phyloP scores from a whole-genome alignment of 2,888 invertebrate genomes.

The Pandemis cinnamomeana region DNA sequence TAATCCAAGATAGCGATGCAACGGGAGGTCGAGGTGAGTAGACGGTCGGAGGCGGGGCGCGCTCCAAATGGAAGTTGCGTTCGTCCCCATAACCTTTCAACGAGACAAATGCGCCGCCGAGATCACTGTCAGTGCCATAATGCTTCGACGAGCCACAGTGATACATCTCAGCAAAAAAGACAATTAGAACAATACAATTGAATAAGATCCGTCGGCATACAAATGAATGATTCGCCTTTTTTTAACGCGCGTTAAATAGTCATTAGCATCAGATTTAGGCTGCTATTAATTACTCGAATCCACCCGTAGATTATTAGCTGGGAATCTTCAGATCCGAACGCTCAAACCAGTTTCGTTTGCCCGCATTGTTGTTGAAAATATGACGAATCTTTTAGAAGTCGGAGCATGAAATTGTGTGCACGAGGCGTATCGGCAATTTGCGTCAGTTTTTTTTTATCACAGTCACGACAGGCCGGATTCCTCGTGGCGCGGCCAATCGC shows the following conservation, averaged over 20 bases:
- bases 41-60: constrained; percentile 42
- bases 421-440: constrained; percentile 84
- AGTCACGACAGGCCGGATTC: constrained; percentile 83
- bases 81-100: constrained; percentile 57
- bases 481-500: constrained; percentile 76
- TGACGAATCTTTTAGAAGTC: constrained; percentile 78
- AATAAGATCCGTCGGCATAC: constrained; percentile 54
- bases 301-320: constrained; percentile 53
- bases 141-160: constrained; percentile 51
- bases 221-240: constrained; percentile 53
- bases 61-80: constrained; percentile 40
- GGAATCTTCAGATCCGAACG: constrained; percentile 46
- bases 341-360: constrained; percentile 54
- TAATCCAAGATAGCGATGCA: constrained; percentile 25
- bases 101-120: constrained; percentile 57
- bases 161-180: constrained; percentile 63
- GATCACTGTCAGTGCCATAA: constrained; percentile 63
- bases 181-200: constrained; percentile 69
- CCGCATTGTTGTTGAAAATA: constrained; percentile 67
- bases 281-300: constrained; percentile 67
- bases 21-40: constrained; percentile 35
- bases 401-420: constrained; percentile 83
- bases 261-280: constrained; percentile 62
- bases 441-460: constrained; percentile 82
- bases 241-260: constrained; percentile 62